Base-by-base conservation (phyloP, 2,113 vertebrate species). In the cattle (Bos taurus) region DNA sequence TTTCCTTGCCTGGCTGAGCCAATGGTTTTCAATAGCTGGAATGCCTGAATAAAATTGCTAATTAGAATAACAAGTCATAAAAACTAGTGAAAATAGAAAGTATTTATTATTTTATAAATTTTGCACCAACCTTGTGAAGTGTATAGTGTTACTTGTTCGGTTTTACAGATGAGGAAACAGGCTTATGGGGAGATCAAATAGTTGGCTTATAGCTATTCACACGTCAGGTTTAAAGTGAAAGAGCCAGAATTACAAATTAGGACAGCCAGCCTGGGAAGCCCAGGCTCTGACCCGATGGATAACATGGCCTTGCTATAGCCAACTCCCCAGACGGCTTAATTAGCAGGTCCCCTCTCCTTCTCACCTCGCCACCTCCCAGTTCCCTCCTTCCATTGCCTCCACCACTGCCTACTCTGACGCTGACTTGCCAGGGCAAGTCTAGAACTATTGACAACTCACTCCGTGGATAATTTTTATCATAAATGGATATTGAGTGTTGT, bases 131-230 rank as follows among this genome's bases (percentile, higher is more conserved):
- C 21, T 5, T 33, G 7, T 36, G n/a, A 50, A 48, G 21, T 57
- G 25, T n/a, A 4, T 30, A 62, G 56, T 48, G 67, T 30, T 71
- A 67, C 78, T 96, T 14, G 3, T 59, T 92, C 21, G 52, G 5
- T 59, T 92, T 95, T 92, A 94, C 60, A 94, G 74, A 56, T 33
- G 81, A 96, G 43, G 25, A 94, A 78, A 89, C 7, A 48, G 74
- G 7, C 2, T 85, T 90, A 54, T 46, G 13, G 23, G 56, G 33
- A 81, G 40, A 83, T 94, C 77, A 91, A 50, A 56, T 30, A 15
- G 11, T 21, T 85, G 64, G 48, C 21, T 59, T 46, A 77, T 48
- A 92, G 26, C 30, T 52, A 52, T 81, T 21, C 50, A 80, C 17
- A n/a, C 2, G 7, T 33, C 5, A 0, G 12, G n/a, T 71, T 40